Evolutionary conservation across 2,888 invertebrate genomes (phyloP).

Genomic region (Syrista parreyssii): DNA sequence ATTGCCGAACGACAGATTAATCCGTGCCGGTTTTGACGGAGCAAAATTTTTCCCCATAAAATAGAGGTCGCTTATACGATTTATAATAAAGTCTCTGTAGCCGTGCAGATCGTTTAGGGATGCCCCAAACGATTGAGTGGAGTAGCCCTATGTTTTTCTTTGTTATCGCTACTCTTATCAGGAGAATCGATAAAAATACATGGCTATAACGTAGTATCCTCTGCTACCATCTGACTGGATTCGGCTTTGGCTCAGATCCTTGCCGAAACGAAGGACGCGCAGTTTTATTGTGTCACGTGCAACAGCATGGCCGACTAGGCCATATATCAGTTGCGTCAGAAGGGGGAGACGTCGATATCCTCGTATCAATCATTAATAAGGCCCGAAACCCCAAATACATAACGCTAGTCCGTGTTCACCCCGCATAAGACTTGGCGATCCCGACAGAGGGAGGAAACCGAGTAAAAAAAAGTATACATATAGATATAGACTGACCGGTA

Average conservation of each 20-base stretch:
- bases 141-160: neutral
- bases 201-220: neutral
- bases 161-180: neutral
- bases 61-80: constrained; percentile 28
- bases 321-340: constrained; percentile 64
- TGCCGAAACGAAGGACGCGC: constrained; percentile 14
- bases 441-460: neutral
- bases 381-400: constrained; percentile 64
- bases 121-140: neutral
- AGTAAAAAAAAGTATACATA: neutral
- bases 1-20: constrained; percentile 2
- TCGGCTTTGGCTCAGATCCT: neutral
- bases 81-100: constrained; percentile 26
- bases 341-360: constrained; percentile 64
- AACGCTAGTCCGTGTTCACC: constrained; percentile 33
- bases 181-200: constrained; percentile 51
- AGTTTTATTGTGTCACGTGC: constrained; percentile 65
- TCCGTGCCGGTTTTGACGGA: neutral
- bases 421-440: neutral
- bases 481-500: neutral
- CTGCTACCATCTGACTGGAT: neutral
- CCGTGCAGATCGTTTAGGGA: neutral
- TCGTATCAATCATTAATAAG: constrained; percentile 67
- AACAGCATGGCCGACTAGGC: constrained; percentile 51
- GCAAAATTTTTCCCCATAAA: constrained; percentile 5